Conservation (phyloP, 2,888 invertebrate species). For the Gryllus longicercus region DNA sequence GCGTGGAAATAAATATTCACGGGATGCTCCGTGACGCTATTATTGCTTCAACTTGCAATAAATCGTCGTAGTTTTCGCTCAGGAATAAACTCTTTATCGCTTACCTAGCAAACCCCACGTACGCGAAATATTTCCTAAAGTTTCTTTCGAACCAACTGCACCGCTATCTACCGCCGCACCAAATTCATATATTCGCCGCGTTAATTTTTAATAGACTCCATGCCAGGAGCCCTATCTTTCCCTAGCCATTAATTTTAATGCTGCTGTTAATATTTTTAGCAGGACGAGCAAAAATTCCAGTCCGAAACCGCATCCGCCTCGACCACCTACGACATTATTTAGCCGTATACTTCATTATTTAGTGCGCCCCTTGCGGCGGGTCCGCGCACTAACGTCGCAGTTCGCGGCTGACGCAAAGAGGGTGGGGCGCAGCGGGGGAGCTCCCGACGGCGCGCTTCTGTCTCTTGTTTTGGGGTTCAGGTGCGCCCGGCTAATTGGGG, state of each 20-base stretch:
- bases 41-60: neutral
- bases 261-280: neutral
- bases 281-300: neutral
- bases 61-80: neutral
- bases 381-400: neutral
- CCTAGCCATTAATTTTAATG: neutral
- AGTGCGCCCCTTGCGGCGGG: neutral
- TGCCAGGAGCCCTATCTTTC: neutral
- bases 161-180: too few relatives aligned
- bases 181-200: too few relatives aligned
- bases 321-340: neutral
- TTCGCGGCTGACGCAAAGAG: neutral
- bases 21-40: neutral
- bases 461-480: constrained; percentile 8
- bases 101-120: neutral
- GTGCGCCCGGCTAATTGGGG: constrained; percentile 17
- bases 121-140: neutral
- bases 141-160: neutral
- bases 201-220: too few relatives aligned
- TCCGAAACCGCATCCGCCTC: neutral
- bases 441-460: neutral
- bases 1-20: neutral
- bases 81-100: too few relatives aligned
- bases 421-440: neutral
- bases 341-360: neutral